Evolutionary conservation across 2,888 invertebrate species (phyloP).

Genomic region (Stictocephala bisonia): DNA sequence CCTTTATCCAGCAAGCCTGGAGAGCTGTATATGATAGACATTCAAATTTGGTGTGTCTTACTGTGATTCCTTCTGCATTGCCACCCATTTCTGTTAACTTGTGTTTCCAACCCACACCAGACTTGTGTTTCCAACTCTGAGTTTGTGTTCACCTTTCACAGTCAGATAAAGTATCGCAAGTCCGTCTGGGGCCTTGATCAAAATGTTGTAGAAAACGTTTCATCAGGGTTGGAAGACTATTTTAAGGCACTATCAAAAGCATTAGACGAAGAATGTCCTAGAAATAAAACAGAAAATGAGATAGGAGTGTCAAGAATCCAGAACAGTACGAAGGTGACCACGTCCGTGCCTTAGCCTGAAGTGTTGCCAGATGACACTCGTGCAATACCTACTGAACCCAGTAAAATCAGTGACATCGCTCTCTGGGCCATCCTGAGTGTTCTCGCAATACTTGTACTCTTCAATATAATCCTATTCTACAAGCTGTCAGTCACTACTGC

Average conservation of each 20-base stretch:
- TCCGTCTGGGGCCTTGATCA: slow-evolving; percentile 92
- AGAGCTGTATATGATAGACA: slow-evolving; percentile 87
- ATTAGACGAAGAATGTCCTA: slow-evolving; percentile 72
- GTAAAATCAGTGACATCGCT: neutral
- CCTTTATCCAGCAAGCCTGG: slow-evolving; percentile 89
- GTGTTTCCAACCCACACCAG: too few relatives aligned
- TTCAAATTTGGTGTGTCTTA: slow-evolving; percentile 95
- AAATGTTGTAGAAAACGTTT: slow-evolving; percentile 92
- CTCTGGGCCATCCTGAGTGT: slow-evolving; percentile 70
- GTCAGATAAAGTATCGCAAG: slow-evolving; percentile 90
- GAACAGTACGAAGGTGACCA: neutral
- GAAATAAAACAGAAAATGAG: slow-evolving; percentile 31
- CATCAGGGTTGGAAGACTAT: slow-evolving; percentile 88
- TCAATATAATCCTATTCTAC: slow-evolving; percentile 86
- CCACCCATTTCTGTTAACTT: slow-evolving; percentile 91
- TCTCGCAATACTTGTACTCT: slow-evolving; percentile 72
- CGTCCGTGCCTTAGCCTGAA: neutral
- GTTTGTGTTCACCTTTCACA: slow-evolving; percentile 75
- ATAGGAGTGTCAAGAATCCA: neutral
- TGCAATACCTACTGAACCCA: neutral
- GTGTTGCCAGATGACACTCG: neutral
- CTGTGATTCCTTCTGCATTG: slow-evolving; percentile 92
- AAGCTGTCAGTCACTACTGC: slow-evolving; percentile 82
- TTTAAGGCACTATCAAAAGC: slow-evolving; percentile 75
- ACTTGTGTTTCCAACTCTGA: slow-evolving; percentile 73